Conservation (phyloP, 2,797 vertebrate genomes). For the Catostomus latipinnis region DNA sequence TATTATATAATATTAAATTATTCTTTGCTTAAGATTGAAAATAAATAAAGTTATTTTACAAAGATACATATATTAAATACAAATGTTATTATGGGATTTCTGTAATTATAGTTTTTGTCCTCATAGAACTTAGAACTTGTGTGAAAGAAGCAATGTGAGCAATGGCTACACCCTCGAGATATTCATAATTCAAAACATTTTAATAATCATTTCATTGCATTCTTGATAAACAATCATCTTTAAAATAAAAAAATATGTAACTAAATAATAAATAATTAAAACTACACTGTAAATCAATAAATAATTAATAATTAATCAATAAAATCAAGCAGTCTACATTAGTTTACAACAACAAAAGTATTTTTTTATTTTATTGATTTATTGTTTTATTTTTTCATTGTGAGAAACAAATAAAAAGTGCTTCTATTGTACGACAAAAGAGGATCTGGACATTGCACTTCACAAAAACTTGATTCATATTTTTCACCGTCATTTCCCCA, state of each 20-base stretch:
- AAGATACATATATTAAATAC: neutral
- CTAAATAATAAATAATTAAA: neutral
- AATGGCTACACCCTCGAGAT: conserved; percentile 23
- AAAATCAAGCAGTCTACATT: neutral
- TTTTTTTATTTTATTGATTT: neutral
- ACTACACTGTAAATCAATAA: neutral
- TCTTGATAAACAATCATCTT: conserved; percentile 30
- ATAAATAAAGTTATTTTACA: neutral
- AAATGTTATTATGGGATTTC: conserved; percentile 6
- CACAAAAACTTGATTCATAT: neutral
- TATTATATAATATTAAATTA: neutral
- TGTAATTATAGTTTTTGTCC: conserved; percentile 22
- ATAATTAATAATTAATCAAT: too few species aligned
- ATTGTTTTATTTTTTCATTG: neutral
- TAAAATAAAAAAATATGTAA: neutral
- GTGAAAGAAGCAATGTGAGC: conserved; percentile 22
- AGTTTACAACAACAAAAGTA: neutral
- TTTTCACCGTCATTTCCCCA: neutral
- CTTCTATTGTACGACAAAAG: neutral
- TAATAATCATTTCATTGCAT: conserved; percentile 14
- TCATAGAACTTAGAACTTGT: conserved; percentile 7
- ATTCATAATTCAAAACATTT: conserved; percentile 28
- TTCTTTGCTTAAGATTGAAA: neutral
- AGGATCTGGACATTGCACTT: too few species aligned
- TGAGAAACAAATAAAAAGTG: too few species aligned